Evolutionary conservation across 2,888 invertebrate species (phyloP), one percentile per base, ranked within the genome.

Genomic region (Digitonthophagus gazella): DNA sequence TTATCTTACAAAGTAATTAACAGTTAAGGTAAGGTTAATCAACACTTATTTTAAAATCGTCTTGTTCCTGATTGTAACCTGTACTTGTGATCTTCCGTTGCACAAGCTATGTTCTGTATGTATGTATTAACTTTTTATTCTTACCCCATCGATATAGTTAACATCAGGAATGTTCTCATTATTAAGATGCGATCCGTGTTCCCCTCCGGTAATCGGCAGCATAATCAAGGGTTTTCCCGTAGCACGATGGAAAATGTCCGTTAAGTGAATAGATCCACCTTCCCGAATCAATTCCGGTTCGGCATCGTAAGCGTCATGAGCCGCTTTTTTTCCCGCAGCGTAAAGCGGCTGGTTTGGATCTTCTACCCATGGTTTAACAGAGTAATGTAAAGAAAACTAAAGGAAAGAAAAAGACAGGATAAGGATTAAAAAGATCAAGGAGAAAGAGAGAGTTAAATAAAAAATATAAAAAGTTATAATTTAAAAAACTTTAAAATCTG

Each of bases 101-200:
- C n/a, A n/a, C n/a, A n/a, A n/a, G n/a, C n/a, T n/a, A n/a, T n/a
- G n/a, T n/a, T n/a, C n/a, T n/a, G n/a, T n/a, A n/a, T n/a, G n/a
- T n/a, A n/a, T n/a, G n/a, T n/a, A n/a, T n/a, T n/a, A n/a, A n/a
- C n/a, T n/a, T n/a, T n/a, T n/a, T n/a, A n/a, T n/a, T n/a, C 57
- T 8, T 57, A 57, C 57, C 6, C 97, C 97, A 83, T 95, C 90
- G 74, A 97, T 93, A 78, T 97, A 97, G 84, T 97, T 97, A 73
- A 89, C 87, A 70, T 92, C 85, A 84, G 97, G 91, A 76, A 98
- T 86, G 83, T 98, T 98, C 85, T 98, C 98, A 85, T 98, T 98
- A 85, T 98, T 96, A 14, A 97, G 96, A 85, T 98, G 98, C 71
- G 98, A 97, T 77, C 97, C 97, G 83, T 98, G 98, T 83, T 98